Evolutionary conservation across 1,140 invertebrate genomes (phyloP), one percentile per base, ranked within the genome.

Genomic region (Drosophila ambigua): DNA sequence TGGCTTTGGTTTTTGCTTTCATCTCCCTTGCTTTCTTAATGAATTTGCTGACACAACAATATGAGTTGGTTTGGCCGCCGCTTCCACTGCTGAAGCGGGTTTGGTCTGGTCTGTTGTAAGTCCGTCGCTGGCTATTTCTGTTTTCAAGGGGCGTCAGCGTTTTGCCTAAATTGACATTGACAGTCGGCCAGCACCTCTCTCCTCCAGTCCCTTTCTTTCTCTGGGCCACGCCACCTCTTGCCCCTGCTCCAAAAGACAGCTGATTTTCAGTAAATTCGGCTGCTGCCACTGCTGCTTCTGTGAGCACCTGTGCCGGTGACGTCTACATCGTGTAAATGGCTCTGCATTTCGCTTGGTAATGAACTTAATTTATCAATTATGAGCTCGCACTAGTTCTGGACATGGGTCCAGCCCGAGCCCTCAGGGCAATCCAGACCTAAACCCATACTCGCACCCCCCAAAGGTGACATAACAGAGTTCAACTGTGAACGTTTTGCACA

Each of bases 101-200:
- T 3, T 31, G 31, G 8, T 31, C 3, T 31, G 8, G 20, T 24
- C 72, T 75, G 72, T 74, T 75, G 72, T 75, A 74, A 75, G 68
- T 50, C 31, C 44, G 31, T 50, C 35, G 35, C 35, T 67, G 43
- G 39, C 51, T 53, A 24, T 41, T 64, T 57, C 45, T 55, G 20
- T 53, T 46, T 76, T 72, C 48, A 57, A 72, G 46, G 63, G 82
- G 84, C 84, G 84, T 87, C 84, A 88, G 84, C 83, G 67, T 66
- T 87, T 87, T 83, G 58, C 54, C 62, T 68, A 65, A 87, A 87
- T 89, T 87, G 83, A 87, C 83, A 87, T 87, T 87, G 83, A 89
- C 79, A 89, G 61, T 76, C 65, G 11, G 57, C 62, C 53, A 55
- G 13, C 61, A 69, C 58, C 58, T 52, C 55, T 48, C 55, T 43